Evolutionary conservation across 2,888 invertebrate species (phyloP), one percentile per base, ranked within the genome.

Genomic region (Drosophila lutescens): DNA sequence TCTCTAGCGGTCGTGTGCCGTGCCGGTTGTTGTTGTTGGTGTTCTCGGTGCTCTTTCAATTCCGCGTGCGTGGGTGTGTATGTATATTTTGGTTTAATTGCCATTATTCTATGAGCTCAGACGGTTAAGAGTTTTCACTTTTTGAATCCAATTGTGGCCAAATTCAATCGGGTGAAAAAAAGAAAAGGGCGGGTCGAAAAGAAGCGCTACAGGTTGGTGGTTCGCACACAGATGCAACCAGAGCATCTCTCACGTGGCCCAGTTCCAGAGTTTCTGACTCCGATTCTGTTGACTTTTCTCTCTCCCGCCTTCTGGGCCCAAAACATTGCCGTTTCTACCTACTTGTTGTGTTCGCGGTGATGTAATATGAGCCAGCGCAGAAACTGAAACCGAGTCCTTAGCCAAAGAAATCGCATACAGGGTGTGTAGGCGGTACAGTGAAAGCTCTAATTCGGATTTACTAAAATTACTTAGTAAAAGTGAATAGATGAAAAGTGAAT

Each of bases 61-160:
- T 61, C 58, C 59, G 83, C 63, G 68, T 71, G 77, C 66, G 74
- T 71, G 71, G 62, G 61, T 57, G 69, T 53, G 72, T 78, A 56
- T 60, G 36, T 26, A 26, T 47, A 49, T n/a, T 55, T 65, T 63
- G 40, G 20, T 58, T 67, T 62, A 82, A 73, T 70, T 74, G 57
- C 41, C 13, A 51, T 34, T 32, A 15, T 68, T 32, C 17, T 34
- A 17, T 51, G 73, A 72, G 50, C 61, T 40, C 62, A 51, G 61
- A 26, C 13, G 50, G 30, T 9, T n/a, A 38, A 49, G 12, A 40
- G 61, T 60, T 36, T 34, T 36, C 8, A 32, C 34, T 71, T 50
- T 41, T 49, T 6, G 41, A n/a, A 12, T 23, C n/a, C n/a, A 10
- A 13, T n/a, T 17, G 54, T 17, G 20, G n/a, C 13, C 26, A 30